phyloP scores from a whole-genome alignment of 2,888 invertebrate species.

The Octonoba sinensis region DNA sequence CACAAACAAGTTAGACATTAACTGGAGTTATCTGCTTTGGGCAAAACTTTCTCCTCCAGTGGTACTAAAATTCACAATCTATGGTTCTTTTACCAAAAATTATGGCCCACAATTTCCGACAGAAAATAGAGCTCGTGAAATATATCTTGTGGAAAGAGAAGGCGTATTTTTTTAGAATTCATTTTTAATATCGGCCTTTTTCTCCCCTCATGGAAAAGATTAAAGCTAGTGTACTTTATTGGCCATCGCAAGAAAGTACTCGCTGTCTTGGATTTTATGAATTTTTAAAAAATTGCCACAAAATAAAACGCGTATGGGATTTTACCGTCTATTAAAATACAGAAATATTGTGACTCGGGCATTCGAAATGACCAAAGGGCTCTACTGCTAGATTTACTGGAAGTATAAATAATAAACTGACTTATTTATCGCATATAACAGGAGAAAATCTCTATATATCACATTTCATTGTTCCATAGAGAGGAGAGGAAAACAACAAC shows the following conservation, averaged over 20 bases:
- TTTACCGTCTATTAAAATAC: slow-evolving; percentile 49
- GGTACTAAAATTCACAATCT: slow-evolving; percentile 30
- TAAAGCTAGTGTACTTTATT: slow-evolving; percentile 49
- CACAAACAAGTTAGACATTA: slow-evolving; percentile 17
- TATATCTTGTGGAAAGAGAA: slow-evolving; percentile 21
- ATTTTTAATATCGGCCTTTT: slow-evolving; percentile 47
- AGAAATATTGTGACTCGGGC: slow-evolving; percentile 31
- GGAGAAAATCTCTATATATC: slow-evolving; percentile 7
- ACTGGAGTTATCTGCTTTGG: slow-evolving; percentile 20
- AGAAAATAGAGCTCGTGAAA: slow-evolving; percentile 28
- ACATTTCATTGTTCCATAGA: too few species aligned
- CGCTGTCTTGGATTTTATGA: slow-evolving; percentile 42
- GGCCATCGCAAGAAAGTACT: slow-evolving; percentile 31
- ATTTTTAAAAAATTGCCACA: slow-evolving; percentile 40
- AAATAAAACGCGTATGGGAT: slow-evolving; percentile 44
- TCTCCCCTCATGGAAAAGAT: slow-evolving; percentile 36
- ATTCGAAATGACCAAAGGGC: slow-evolving; percentile 19
- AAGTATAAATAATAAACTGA: slow-evolving; percentile 29
- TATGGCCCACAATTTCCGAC: slow-evolving; percentile 15
- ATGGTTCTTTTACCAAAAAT: slow-evolving; percentile 24
- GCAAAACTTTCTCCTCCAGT: background rate
- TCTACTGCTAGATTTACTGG: slow-evolving; percentile 3
- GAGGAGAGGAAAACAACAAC: too few species aligned
- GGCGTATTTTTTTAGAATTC: slow-evolving; percentile 45
- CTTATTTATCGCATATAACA: slow-evolving; percentile 35